Evolutionary conservation across 1,140 invertebrate species (phyloP).

Genomic region (Euwallacea fornicatus): DNA sequence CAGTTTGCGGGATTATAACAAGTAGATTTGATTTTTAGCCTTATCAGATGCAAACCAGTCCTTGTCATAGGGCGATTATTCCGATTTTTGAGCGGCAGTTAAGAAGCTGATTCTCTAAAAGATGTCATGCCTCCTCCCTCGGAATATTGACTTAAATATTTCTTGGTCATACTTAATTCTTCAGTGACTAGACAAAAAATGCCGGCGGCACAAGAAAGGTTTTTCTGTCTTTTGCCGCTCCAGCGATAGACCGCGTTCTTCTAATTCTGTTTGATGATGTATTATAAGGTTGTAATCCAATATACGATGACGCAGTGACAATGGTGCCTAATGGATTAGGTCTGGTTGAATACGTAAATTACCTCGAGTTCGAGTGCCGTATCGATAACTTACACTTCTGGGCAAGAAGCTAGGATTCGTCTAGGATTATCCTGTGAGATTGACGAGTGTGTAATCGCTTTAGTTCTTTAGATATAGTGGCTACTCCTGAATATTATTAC

Average conservation of each 20-base stretch:
- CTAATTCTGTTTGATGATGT: conserved; percentile 38
- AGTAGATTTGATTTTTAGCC: conserved; percentile 19
- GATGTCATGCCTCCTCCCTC: too few relatives aligned
- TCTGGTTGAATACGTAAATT: conserved; percentile 34
- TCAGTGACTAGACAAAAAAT: conserved; percentile 33
- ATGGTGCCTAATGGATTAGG: conserved; percentile 39
- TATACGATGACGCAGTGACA: conserved; percentile 39
- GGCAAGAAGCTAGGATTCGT: conserved; percentile 29
- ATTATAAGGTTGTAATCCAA: conserved; percentile 38
- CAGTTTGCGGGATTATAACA: conserved; percentile 27
- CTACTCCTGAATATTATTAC: neutral
- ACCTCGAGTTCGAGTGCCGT: conserved; percentile 34
- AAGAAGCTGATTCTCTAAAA: too few relatives aligned
- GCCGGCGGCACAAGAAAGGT: conserved; percentile 27
- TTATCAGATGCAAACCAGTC: conserved; percentile 6
- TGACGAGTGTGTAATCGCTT: conserved; percentile 34
- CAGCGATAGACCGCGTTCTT: conserved; percentile 22
- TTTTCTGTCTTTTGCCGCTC: conserved; percentile 13
- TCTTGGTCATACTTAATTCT: conserved; percentile 9
- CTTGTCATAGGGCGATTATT: neutral
- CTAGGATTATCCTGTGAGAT: conserved; percentile 33
- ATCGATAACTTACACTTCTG: conserved; percentile 34
- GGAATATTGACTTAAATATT: neutral
- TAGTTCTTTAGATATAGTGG: neutral
- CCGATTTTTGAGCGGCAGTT: too few relatives aligned